Conservation (phyloP, 1,140 invertebrate species). For the Lepidurus couesii region DNA sequence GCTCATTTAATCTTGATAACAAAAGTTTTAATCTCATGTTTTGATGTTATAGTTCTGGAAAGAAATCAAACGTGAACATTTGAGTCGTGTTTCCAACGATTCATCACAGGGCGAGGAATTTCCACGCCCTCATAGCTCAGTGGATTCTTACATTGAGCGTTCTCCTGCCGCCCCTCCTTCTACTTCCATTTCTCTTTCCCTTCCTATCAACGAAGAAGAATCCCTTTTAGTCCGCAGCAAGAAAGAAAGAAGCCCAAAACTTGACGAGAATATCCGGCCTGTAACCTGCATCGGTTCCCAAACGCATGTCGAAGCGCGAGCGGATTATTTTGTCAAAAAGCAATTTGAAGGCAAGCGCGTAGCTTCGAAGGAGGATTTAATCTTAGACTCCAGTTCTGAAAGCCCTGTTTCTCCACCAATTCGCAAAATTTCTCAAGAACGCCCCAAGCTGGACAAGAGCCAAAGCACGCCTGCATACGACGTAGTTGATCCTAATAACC, state of each 20-base stretch:
- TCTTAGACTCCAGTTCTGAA: background rate
- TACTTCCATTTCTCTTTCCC: slow-evolving; percentile 10
- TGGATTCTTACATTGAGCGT: slow-evolving; percentile 26
- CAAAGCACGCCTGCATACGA: slow-evolving; percentile 70
- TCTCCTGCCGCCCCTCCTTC: background rate
- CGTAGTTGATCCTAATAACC: slow-evolving; percentile 35
- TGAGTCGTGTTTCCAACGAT: slow-evolving; percentile 42
- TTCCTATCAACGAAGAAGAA: slow-evolving; percentile 15
- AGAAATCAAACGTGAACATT: slow-evolving; percentile 51
- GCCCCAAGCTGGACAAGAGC: slow-evolving; percentile 58
- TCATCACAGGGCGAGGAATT: slow-evolving; percentile 6
- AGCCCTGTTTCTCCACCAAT: slow-evolving; percentile 13
- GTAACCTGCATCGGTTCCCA: slow-evolving; percentile 25
- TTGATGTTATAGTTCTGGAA: slow-evolving; percentile 54
- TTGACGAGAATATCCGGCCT: background rate
- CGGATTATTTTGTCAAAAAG: slow-evolving; percentile 16
- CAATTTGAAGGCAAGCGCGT: slow-evolving; percentile 26
- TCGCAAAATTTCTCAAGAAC: slow-evolving; percentile 38
- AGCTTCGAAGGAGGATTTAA: slow-evolving; percentile 17
- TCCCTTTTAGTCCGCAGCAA: slow-evolving; percentile 23
- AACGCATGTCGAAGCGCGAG: slow-evolving; percentile 25
- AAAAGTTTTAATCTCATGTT: too few relatives aligned
- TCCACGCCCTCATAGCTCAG: slow-evolving; percentile 31
- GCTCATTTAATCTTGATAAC: background rate
- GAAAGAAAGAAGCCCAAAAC: slow-evolving; percentile 4